These are phyloP conservation scores for Gymnothorax javanicus DNA, from an alignment of 2,797 vertebrate species.

Conservation along the genomic window DNA sequence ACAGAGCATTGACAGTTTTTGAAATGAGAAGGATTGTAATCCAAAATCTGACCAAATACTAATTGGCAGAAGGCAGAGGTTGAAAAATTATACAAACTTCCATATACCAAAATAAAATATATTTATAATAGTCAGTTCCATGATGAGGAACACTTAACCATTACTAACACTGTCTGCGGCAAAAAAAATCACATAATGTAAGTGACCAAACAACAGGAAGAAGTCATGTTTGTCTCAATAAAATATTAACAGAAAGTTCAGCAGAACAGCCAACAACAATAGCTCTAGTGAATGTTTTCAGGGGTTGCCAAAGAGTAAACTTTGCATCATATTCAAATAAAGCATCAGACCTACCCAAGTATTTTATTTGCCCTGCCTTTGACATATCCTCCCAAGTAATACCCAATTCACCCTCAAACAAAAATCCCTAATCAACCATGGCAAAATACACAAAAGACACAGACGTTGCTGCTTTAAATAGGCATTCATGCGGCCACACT, in stretches of 20 bases:
- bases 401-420: not conserved
- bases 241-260: not conserved
- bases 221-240: not conserved
- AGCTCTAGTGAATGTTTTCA: not conserved
- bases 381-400: not conserved
- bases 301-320: not conserved
- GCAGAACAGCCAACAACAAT: not conserved
- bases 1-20: not conserved
- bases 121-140: not conserved
- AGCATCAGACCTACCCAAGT: conserved; percentile 2
- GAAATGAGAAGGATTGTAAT: not conserved
- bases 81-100: no score
- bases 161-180: conserved; percentile 1
- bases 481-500: not conserved
- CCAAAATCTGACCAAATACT: no score
- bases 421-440: not conserved
- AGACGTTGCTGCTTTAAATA: not conserved
- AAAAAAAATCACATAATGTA: not conserved
- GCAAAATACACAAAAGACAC: not conserved
- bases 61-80: no score
- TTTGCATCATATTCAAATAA: conserved; percentile 19
- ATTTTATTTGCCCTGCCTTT: conserved; percentile 15
- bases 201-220: not conserved
- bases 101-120: not conserved
- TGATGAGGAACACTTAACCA: not conserved